These are phyloP conservation scores for Cephus spinipes DNA, from an alignment of 2,888 invertebrate species.

Conservation along the genomic window DNA sequence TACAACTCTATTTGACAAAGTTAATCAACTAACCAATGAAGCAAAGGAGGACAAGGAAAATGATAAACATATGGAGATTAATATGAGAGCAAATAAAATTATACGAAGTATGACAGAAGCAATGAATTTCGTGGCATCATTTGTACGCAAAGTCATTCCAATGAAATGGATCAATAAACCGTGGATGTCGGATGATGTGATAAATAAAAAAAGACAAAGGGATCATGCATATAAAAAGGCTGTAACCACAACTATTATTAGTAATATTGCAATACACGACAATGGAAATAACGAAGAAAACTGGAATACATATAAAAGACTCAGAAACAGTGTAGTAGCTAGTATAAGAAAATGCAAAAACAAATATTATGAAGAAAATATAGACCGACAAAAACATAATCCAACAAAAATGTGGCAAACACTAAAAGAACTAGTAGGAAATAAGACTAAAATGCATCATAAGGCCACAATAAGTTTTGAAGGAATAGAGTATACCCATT, in stretches of 20 bases:
- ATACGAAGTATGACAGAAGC: too few relatives aligned
- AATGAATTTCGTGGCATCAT: not conserved
- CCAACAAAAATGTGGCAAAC: slow-evolving; percentile 13
- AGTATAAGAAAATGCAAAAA: slow-evolving; percentile 6
- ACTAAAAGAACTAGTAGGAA: slow-evolving; percentile 12
- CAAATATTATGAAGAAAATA: slow-evolving; percentile 13
- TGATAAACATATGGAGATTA: too few relatives aligned
- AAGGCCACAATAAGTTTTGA: slow-evolving; percentile 6
- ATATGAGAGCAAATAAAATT: too few relatives aligned
- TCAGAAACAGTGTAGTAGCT: slow-evolving; percentile 10
- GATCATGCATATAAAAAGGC: too few relatives aligned
- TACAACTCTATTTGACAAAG: too few relatives aligned
- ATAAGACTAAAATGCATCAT: not conserved
- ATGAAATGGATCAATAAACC: slow-evolving; percentile 18
- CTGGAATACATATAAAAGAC: not conserved
- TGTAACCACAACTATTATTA: too few relatives aligned
- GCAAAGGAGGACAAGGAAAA: too few relatives aligned
- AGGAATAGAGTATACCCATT: slow-evolving; percentile 1
- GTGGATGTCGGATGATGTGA: slow-evolving; percentile 11
- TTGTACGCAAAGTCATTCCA: slow-evolving; percentile 5
- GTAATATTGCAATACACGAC: too few relatives aligned
- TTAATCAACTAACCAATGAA: too few relatives aligned
- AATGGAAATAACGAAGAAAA: not conserved
- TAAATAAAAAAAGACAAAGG: not conserved
- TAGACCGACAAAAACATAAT: slow-evolving; percentile 9